Base-by-base conservation (phyloP, 2,113 vertebrate species). In the Xerus inauris region DNA sequence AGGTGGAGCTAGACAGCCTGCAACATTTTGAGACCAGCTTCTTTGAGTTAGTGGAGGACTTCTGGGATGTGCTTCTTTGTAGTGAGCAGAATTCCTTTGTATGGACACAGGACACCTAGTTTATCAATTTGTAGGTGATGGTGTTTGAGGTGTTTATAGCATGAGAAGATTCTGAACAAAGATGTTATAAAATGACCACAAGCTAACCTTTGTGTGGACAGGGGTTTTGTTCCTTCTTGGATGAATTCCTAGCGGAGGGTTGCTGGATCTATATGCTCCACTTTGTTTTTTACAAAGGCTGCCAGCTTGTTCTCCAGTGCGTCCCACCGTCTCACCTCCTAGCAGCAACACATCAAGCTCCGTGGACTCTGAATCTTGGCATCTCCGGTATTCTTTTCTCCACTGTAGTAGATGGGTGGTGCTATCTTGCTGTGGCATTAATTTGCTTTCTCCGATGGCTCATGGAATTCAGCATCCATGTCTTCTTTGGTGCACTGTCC, bases 321-420 rank as follows among this genome's bases (percentile, higher is more conserved):
- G 16, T 19, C 8, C 62, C 17, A 19, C 54, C 30, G 4, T 62
- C 32, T 59, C 24, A 16, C 11, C 62, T 51, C 42, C 47, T 24
- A 57, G 28, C 10, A 24, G 59, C 7, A n/a, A 26, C 16, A 4
- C 24, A 9, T 0, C 1, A 32, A 47, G 35, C 24, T 30, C 35
- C 22, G 1, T 8, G n/a, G 17, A 3, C 4, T 51, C 32, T 5
- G 28, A 4, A 22, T 8, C 32, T 19, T 28, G n/a, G 19, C 0
- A 9, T 28, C 22, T 24, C 40, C 32, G 28, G 26, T 5, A 24
- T 54, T 62, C 2, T 4, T n/a, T n/a, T 40, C 9, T 6, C 14
- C 49, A 8, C 14, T 71, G 20, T 47, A 30, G 20, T 11, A 11
- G 20, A 11, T n/a, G 8, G 4, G 16, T 2, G 4, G 26, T 2